Evolutionary conservation across 2,113 vertebrate species (phyloP).

Genomic region (Megaceryle maxima): DNA sequence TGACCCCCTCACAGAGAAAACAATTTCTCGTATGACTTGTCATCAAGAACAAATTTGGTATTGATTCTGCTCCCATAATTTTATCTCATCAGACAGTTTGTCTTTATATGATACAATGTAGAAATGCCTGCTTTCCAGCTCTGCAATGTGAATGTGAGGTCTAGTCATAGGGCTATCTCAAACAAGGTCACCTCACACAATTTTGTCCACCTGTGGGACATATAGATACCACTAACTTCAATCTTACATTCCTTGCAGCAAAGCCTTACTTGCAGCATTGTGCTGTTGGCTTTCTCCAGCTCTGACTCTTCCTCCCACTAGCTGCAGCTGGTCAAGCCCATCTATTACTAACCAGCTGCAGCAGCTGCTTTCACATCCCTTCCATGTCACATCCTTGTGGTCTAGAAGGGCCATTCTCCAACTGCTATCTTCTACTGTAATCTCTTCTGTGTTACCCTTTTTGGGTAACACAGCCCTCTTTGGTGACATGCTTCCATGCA

Average conservation of each 20-base stretch:
- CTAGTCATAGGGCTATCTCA: background rate
- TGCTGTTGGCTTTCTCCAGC: background rate
- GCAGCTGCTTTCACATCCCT: background rate
- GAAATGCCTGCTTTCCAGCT: background rate
- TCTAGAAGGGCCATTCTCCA: background rate
- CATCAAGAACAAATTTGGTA: background rate
- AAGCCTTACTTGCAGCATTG: background rate
- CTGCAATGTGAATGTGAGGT: background rate
- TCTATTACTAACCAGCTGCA: background rate
- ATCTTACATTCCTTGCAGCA: rapidly evolving
- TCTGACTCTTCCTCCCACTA: rapidly evolving
- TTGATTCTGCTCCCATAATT: background rate
- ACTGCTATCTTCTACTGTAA: background rate
- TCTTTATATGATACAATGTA: background rate
- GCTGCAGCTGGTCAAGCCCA: background rate
- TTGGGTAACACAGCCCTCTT: background rate
- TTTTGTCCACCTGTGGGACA: background rate
- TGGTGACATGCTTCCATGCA: rapidly evolving
- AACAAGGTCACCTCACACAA: background rate
- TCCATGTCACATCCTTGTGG: background rate
- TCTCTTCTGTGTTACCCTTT: too few species aligned
- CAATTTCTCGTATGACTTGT: background rate
- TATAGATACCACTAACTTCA: rapidly evolving
- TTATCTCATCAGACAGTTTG: background rate
- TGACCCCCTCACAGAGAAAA: background rate